Evolutionary conservation across 2,113 vertebrate species (phyloP).

Genomic region (Gymnogyps californianus): DNA sequence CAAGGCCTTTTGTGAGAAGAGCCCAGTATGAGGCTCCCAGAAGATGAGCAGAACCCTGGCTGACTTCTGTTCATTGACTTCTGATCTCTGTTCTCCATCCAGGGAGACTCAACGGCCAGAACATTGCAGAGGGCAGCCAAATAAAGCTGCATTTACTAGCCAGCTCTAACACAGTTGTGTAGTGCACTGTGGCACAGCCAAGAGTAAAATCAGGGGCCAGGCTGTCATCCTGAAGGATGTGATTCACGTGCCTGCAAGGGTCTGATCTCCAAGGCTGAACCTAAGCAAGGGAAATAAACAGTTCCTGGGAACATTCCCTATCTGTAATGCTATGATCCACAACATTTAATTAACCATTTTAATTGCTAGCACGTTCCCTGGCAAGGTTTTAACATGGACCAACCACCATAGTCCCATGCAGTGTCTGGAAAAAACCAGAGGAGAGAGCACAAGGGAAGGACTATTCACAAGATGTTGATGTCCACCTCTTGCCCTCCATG

Average conservation of each 20-base stretch:
- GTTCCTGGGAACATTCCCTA: background rate
- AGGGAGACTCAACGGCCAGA: background rate
- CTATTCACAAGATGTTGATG: background rate
- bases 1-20: rapidly evolving
- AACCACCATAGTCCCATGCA: background rate
- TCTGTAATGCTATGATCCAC: background rate
- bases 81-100: background rate
- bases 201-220: background rate
- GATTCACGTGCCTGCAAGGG: background rate
- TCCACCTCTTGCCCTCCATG: background rate
- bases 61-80: background rate
- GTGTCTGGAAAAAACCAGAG: background rate
- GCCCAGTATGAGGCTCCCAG: background rate
- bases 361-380: background rate
- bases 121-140: background rate
- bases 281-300: background rate
- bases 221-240: background rate
- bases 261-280: background rate
- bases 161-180: background rate
- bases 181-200: background rate
- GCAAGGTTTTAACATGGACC: background rate
- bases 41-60: background rate
- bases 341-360: background rate
- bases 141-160: background rate
- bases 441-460: background rate